Evolutionary conservation across 2,888 invertebrate species (phyloP), one percentile per base, ranked within the genome.

Genomic region (Pyrrhia umbra): DNA sequence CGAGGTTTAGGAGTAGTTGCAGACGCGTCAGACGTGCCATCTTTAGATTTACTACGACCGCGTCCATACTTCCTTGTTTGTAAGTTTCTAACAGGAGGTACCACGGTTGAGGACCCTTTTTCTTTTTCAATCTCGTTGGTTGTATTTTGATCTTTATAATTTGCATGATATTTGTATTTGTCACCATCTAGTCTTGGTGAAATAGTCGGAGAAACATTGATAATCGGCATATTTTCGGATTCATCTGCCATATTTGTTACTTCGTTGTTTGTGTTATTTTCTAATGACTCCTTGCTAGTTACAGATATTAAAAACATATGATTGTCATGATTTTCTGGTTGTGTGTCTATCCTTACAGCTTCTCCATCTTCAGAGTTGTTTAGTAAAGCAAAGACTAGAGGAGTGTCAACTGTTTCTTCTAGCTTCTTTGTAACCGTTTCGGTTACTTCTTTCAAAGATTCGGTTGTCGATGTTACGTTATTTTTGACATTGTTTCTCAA

Each of bases 91-190:
- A 94, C 91, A 8, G 88, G 83, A n/a, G 90, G 88, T 37, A 80
- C 69, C 9, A 85, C 84, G 16, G 85, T 85, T 25, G 88, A 85
- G 2, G 86, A 84, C 25, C 68, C 65, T 40, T 84, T 84, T 69
- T 84, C 77, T 73, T 86, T 85, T 54, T 81, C 83, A 54, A 79
- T 80, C 15, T 75, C 68, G 10, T 68, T 77, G 9, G 79, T 83
- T 21, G 83, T 63, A 47, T 81, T 84, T 20, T 85, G 76, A 42
- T 91, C 87, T 75, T 92, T 93, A 56, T 88, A 94, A 75, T 89
- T 93, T 6, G 94, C 86, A 55, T 94, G 94, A 66, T 90, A 94
- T 76, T 90, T 94, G 62, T 87, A 85, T 52, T 88, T 91, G 39
- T 87, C 87, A 20, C 61, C 50, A 21, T 87, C 86, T 45, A 73